Percentiles rank a stretch among this genome's conserved stretches.
These are phyloP conservation scores for Okamejei kenojei DNA, from an alignment of 2,797 vertebrate species.

Conservation along the genomic window DNA sequence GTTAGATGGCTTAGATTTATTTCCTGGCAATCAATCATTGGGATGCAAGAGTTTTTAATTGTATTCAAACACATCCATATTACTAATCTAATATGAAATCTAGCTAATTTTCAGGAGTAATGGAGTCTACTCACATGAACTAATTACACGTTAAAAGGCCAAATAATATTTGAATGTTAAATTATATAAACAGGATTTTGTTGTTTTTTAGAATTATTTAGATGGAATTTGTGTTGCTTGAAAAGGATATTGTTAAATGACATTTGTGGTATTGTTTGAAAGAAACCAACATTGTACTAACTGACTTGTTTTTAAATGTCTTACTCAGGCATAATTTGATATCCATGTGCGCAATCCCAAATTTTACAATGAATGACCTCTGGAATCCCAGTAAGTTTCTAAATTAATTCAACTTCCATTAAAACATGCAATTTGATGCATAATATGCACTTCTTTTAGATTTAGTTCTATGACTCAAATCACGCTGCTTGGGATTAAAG, in stretches of 20 bases:
- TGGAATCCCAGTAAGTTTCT: constrained; percentile 19
- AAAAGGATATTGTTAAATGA: background rate
- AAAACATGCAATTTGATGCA: background rate
- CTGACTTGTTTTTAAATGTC: background rate
- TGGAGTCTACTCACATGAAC: background rate
- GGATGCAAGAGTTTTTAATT: background rate
- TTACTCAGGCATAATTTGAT: background rate
- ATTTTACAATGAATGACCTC: constrained; percentile 25
- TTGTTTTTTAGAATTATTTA: background rate
- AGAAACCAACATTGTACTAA: background rate
- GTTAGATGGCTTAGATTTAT: background rate
- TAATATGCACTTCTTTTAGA: background rate
- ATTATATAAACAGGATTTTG: background rate
- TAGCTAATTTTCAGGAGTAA: background rate
- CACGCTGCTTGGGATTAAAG: background rate
- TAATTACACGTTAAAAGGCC: background rate
- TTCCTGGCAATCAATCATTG: background rate
- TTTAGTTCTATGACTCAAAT: background rate
- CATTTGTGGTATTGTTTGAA: background rate
- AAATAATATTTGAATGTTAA: background rate
- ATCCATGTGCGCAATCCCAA: background rate
- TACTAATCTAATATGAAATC: background rate
- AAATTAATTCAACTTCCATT: constrained; percentile 5
- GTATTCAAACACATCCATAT: background rate
- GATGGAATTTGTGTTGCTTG: background rate